These are phyloP conservation scores for Myathropa florea DNA, from an alignment of 2,888 invertebrate species.

Conservation along the genomic window DNA sequence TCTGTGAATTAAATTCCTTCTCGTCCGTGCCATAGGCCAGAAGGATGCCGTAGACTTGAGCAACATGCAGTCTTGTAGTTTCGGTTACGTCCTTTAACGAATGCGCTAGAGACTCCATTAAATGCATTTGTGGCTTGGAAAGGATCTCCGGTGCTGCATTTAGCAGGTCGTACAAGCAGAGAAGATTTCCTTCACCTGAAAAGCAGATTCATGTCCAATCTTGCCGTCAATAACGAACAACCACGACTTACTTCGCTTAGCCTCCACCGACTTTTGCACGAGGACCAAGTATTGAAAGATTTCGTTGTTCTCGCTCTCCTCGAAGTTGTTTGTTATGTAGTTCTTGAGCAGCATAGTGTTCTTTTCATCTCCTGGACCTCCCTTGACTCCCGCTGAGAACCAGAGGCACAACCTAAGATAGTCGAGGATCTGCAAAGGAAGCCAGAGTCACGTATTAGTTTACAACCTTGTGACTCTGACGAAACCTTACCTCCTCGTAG, in stretches of 20 bases:
- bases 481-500: constrained; percentile 85
- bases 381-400: constrained; percentile 83
- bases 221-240: not conserved
- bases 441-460: constrained; percentile 9
- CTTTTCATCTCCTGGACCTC: constrained; percentile 83
- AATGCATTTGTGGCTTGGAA: constrained; percentile 83
- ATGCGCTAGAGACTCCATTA: constrained; percentile 77
- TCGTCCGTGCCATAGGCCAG: constrained; percentile 83
- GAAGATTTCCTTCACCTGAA: constrained; percentile 81
- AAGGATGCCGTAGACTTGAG: constrained; percentile 89
- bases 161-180: constrained; percentile 91
- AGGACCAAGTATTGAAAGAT: constrained; percentile 86
- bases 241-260: constrained; percentile 84
- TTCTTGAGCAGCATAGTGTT: constrained; percentile 85
- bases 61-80: constrained; percentile 87
- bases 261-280: constrained; percentile 85
- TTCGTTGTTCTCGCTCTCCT: constrained; percentile 82
- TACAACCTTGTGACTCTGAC: not conserved
- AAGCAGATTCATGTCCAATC: not conserved
- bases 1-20: constrained; percentile 82
- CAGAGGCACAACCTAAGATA: constrained; percentile 91
- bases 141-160: constrained; percentile 89
- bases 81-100: constrained; percentile 88
- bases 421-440: constrained; percentile 81
- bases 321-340: constrained; percentile 83